Evolutionary conservation across 2,888 invertebrate genomes (phyloP).

Genomic region (Papilio elwesi): DNA sequence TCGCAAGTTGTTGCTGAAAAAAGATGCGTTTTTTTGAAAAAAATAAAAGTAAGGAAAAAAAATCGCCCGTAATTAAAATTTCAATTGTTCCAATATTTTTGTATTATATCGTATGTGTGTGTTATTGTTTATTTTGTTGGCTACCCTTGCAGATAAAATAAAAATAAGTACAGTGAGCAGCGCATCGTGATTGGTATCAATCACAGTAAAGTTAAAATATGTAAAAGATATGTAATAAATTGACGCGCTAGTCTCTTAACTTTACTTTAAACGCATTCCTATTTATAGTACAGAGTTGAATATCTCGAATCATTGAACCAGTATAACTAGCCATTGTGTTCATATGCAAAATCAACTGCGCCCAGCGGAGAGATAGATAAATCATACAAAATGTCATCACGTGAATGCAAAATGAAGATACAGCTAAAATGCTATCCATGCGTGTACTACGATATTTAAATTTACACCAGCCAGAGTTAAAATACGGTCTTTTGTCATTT

Average conservation of each 20-base stretch:
- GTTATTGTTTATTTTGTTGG: too few species aligned
- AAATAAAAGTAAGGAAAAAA: too few species aligned
- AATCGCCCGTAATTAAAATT: too few species aligned
- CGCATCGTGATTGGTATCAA: too few species aligned
- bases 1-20: too few species aligned
- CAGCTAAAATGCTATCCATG: conserved; percentile 25
- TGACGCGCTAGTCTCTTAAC: background rate
- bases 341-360: conserved; percentile 33
- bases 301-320: conserved; percentile 27
- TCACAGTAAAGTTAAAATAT: too few species aligned
- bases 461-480: background rate
- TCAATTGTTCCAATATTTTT: too few species aligned
- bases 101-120: too few species aligned
- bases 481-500: background rate
- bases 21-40: too few species aligned
- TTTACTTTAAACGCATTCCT: background rate
- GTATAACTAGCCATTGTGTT: conserved; percentile 34
- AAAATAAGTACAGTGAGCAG: too few species aligned
- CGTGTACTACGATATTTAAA: conserved; percentile 8
- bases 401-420: conserved; percentile 34
- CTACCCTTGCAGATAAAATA: too few species aligned
- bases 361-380: conserved; percentile 33
- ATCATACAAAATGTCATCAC: conserved; percentile 32
- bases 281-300: conserved; percentile 17
- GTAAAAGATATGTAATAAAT: too few species aligned